Base-by-base conservation (phyloP, 2,888 invertebrate genomes). In the Miltochrista miniata region DNA sequence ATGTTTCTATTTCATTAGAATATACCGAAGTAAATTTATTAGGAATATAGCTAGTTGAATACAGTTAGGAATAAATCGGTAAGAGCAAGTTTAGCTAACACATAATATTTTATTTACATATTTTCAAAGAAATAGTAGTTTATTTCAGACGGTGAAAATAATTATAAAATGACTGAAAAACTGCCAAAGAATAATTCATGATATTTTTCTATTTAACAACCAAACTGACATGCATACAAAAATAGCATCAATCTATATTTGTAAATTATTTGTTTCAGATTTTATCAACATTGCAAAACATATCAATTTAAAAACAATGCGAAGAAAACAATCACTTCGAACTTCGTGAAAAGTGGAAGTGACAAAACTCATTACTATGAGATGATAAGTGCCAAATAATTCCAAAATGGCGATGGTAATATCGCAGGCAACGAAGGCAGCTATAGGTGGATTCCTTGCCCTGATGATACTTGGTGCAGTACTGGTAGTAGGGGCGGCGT, bases 371-470 rank as follows among this genome's bases (percentile, higher is more conserved):
- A 45, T 79, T 61, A 70, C 45, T 45, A 85, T 83, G 84, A 81
- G 76, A 75, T 85, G 87, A 87, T 83, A 76, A 76, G 76, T 79
- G 75, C 59, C 85, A 80, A 65, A 87, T 85, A 56, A 74, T 33
- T n/a, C 35, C 36, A 88, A 83, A 64, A 91, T 91, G 91, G 91
- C 91, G 70, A 91, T 91, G 90, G 91, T 90, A 55, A 89, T 91
- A 82, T 91, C 91, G 48, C 90, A 89, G 56, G 85, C 91, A 59
- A 91, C 91, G 45, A 91, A 91, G 72, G 90, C 87, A 50, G 90
- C 89, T 44, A 90, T 91, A 51, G 90, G 85, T 48, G 90, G 89
- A 8, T 85, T 90, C 60, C 61, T 91, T 44, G 90, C 88, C 9
- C 70, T 91, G 67, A 91, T 91, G 90, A 84, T 90, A 44, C 72